Evolutionary conservation across 2,888 invertebrate genomes (phyloP), one percentile per base, ranked within the genome.

Genomic region (Eupithecia tripunctaria): DNA sequence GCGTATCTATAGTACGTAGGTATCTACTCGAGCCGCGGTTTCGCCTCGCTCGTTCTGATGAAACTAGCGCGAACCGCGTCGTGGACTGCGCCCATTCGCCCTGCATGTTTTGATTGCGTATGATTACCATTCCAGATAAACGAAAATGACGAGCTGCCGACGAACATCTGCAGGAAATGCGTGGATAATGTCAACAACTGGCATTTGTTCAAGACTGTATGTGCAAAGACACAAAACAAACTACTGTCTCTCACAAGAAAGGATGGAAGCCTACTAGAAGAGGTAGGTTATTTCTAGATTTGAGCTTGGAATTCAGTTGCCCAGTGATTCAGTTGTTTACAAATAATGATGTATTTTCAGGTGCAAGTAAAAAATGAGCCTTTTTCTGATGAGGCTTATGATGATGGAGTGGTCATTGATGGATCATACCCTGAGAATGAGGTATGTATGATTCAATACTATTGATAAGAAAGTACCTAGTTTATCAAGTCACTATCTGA

Each of bases 221-320:
- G 96, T 89, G 93, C 95, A 81, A 95, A 94, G 84, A 95, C 96
- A 79, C 96, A 97, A 92, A 94, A 93, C 84, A 96, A 96, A 89
- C 90, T 96, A 81, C 93, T 93, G 83, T 92, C 95, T 89, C 95
- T 96, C 94, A 85, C 95, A 82, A 91, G 91, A 85, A 94, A 91
- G 88, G 93, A 94, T 87, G 91, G 90, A 88, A 91, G 89, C 93
- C 94, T 90, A 91, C 93, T 93, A 90, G 94, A 94, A 93, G 92
- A 92, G 93, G 94, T 93, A 84, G 87, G 89, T 88, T 86, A 82
- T 82, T 86, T 83, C 88, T 89, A 79, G 86, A 82, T 88, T 90
- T 88, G 79, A 88, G 84, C 86, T 88, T 89, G 83, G 85, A 88
- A 87, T 89, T 88, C 86, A 89, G 74, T 82, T 82, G 73, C 77